phyloP scores from a whole-genome alignment of 2,113 vertebrate species.

The Anser brachyrhynchus region DNA sequence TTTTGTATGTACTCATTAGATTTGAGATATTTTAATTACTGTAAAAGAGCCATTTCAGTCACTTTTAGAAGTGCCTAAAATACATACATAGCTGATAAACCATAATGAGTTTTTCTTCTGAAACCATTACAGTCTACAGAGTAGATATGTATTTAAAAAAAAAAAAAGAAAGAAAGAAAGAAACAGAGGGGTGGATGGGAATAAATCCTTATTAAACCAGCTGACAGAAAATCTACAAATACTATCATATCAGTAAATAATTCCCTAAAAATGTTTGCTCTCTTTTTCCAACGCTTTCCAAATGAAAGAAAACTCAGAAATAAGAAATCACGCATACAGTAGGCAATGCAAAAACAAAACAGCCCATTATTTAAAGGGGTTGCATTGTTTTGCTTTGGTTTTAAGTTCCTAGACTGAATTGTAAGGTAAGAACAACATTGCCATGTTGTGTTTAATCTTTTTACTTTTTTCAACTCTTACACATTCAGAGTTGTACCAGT shows the following conservation, averaged over 20 bases:
- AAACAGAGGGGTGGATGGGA: background rate
- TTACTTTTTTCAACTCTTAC: background rate
- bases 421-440: background rate
- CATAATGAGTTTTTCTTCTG: background rate
- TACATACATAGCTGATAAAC: constrained; percentile 6
- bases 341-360: background rate
- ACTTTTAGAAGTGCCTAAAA: constrained; percentile 30
- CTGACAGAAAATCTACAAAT: constrained; percentile 19
- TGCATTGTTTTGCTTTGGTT: background rate
- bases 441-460: background rate
- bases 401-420: background rate
- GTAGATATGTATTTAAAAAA: constrained; percentile 43
- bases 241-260: background rate
- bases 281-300: background rate
- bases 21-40: constrained; percentile 26
- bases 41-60: constrained; percentile 23
- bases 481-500: background rate
- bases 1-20: background rate
- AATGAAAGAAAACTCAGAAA: constrained; percentile 4
- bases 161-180: background rate
- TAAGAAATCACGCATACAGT: background rate
- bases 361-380: background rate
- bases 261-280: background rate
- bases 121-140: background rate
- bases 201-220: constrained; percentile 6